Base-by-base conservation (phyloP, 1,140 invertebrate genomes). In the Brachionus calyciflorus region DNA sequence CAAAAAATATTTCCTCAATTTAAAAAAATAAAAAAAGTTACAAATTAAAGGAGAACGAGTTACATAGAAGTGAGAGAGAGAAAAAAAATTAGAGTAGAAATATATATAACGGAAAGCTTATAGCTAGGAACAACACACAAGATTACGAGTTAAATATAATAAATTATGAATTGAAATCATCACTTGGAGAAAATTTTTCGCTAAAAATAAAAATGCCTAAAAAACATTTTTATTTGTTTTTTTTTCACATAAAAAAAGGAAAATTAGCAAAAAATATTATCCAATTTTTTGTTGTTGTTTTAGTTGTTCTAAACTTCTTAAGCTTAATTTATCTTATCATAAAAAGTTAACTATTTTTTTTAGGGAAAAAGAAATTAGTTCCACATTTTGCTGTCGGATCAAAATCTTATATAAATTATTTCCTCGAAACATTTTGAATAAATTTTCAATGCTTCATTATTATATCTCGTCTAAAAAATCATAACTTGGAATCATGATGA, bases 161-260 rank as follows among this genome's bases (percentile, higher is more conserved):
- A 65, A 65, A 65, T 65, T 65, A 65, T 65, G 60, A 44, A 65
- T 65, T 65, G 24, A 37, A 60, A 60, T 60, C 37, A 24, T 60
- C 30, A 60, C 30, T 60, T 37, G 19, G 3, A 37, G 19, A 65
- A 19, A 65, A n/a, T n/a, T n/a, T n/a, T n/a, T n/a, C n/a, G n/a
- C n/a, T n/a, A 65, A 41, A 41, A 65, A 65, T 19, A 24, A 24
- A 19, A 65, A 65, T 44, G 33, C 33, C 9, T 37, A 37, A 37
- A 37, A 37, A 37, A 37, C 33, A 37, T 37, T 37, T 37, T 37
- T 37, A n/a, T 37, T 37, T 37, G 9, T 37, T 37, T 37, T 9
- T 37, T 37, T 37, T 37, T 37, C 9, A 37, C 9, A 9, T 37
- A 5, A 37, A 9, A 37, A 5, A 37, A 37, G 3, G 9, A 5